Base-by-base conservation (phyloP, 2,113 vertebrate species). In the Scytalopus superciliaris region DNA sequence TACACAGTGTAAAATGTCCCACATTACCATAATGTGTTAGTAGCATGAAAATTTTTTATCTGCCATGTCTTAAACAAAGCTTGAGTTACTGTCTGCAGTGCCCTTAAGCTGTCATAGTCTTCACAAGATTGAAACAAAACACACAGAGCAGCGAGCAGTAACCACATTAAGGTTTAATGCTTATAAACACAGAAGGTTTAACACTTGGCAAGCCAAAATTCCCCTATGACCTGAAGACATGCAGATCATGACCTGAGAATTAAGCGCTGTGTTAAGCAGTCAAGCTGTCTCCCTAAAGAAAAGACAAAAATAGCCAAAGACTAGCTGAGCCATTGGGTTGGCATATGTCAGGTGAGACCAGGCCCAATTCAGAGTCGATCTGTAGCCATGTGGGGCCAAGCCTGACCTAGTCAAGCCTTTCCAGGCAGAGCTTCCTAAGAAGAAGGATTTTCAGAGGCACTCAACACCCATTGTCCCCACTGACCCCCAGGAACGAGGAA, bases 281-380 rank as follows among this genome's bases (percentile, higher is more conserved):
- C 96, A 96, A 96, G 93, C 96, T 97, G 96, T 95, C 96, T 97
- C 83, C 64, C 69, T 96, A 69, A 94, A 78, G 96, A 95, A 90
- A 96, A 92, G 96, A 93, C 80, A 84, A 93, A 96, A 96, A 97
- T 97, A 97, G 96, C 92, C 91, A 90, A 90, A 94, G 90, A 93
- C 86, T 94, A 92, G 90, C 93, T 97, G 94, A 97, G 96, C 92
- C 90, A 93, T 53, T 53, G 86, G 69, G 60, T 49, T 13, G 9
- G 90, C 96, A 94, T 97, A 95, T 96, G 94, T 92, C 92, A 95
- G 88, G 93, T 95, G 77, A 7, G 2, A 80, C 77, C 76, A 88
- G 73, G 84, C 68, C 94, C 83, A 78, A 12, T 40, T 84, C 67
- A 72, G 87, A 67, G 42, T 25, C 0, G 0, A 76, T 39, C 37